Evolutionary conservation across 2,888 invertebrate species (phyloP), one percentile per base, ranked within the genome.

Genomic region (Tenodera sinensis): DNA sequence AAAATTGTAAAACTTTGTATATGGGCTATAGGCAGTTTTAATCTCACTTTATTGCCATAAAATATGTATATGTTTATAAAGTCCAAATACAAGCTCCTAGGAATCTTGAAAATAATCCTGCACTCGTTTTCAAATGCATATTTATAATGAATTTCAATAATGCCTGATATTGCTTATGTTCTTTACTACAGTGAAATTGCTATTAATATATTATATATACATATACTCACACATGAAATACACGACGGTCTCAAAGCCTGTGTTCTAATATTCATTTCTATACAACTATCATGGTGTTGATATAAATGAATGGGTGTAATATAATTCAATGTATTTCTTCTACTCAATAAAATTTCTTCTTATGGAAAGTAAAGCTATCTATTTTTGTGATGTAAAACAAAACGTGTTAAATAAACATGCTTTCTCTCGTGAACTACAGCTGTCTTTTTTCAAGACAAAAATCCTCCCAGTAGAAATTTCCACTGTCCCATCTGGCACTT

Each of bases 401-500:
- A 85, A 88, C 87, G 81, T 84, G 54, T 85, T 92, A 93, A 92
- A 93, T 92, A 92, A 92, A 92, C 93, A 93, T 93, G 93, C 93
- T 93, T 93, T 92, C 88, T 89, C 91, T 86, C 92, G 92, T 88
- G 84, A 86, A 89, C 42, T 85, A 15, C 42, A 42, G n/a, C 71
- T 42, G 71, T 87, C 14, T 82, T 83, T 87, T 85, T 83, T 83
- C 30, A 42, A 89, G 54, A 42, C 20, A 83, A 83, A 28, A 54
- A 14, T 85, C 83, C 86, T 88, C 87, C 84, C 92, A 92, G 92
- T 82, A 82, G 82, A 83, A 30, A 27, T 42, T 92, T 93, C 93
- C 92, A 92, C 93, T 94, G 94, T 94, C 94, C 94, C 94, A 94
- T 94, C 94, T 94, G 94, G 94, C 94, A 94, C 94, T 87, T 84